phyloP scores from a whole-genome alignment of 92 coral and sea anemone species.

The Parazoanthus atlanticus region DNA sequence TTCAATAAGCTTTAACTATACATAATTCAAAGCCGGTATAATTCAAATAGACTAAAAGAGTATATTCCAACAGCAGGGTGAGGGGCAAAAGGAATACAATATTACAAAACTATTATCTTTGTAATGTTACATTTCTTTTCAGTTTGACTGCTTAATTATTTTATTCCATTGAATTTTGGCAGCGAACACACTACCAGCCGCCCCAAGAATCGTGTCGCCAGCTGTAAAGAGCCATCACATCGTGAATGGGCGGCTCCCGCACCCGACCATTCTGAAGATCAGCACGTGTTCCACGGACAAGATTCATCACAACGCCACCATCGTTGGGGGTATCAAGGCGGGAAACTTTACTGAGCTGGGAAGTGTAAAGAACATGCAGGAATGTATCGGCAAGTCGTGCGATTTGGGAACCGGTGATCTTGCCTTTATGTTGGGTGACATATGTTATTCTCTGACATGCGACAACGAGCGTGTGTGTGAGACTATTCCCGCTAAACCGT shows the following conservation, averaged over 20 bases:
- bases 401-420: constrained; percentile 91
- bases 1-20: too few relatives aligned
- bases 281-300: constrained; percentile 95
- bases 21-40: too few relatives aligned
- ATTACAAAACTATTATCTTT: too few relatives aligned
- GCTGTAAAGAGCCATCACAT: constrained; percentile 81
- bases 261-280: constrained; percentile 85
- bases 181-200: constrained; percentile 83
- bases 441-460: constrained; percentile 88
- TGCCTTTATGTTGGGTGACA: constrained; percentile 88
- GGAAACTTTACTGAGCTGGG: constrained; percentile 96
- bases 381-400: constrained; percentile 95
- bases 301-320: constrained; percentile 86
- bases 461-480: constrained; percentile 88
- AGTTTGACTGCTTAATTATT: neutral
- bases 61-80: too few relatives aligned
- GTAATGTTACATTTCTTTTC: too few relatives aligned
- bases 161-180: neutral
- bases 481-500: constrained; percentile 95
- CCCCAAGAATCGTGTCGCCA: constrained; percentile 50
- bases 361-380: constrained; percentile 92
- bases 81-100: too few relatives aligned
- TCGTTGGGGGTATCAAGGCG: constrained; percentile 95
- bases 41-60: too few relatives aligned
- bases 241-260: constrained; percentile 89